A percentile compares a stretch with the other conserved stretches of the same genome.
phyloP scores from a whole-genome alignment of 2,797 vertebrate species.

The Chaetophractus vellerosus region DNA sequence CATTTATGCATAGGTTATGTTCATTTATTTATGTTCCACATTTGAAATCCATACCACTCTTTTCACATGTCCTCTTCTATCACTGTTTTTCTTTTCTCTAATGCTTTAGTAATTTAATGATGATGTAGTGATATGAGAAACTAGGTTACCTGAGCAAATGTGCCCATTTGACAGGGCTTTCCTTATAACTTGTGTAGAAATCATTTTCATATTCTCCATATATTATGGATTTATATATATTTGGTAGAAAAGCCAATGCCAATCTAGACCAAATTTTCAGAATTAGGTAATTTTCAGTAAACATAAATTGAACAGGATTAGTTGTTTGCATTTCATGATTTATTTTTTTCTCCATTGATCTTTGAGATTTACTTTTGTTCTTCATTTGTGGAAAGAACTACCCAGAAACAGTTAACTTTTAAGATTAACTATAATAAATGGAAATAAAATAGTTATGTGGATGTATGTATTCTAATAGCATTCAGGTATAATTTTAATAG shows the following conservation, averaged over 20 bases:
- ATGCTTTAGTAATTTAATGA: neutral
- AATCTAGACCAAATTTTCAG: constrained; percentile 25
- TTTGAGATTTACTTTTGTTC: constrained; percentile 25
- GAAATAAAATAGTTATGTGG: constrained; percentile 36
- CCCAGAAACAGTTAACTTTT: neutral
- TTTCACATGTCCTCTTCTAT: neutral
- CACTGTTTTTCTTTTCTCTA: neutral
- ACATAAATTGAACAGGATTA: neutral
- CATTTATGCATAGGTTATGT: neutral
- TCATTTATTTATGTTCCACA: constrained; percentile 11
- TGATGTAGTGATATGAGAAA: neutral
- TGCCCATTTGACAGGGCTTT: constrained; percentile 15
- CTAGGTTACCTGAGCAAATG: neutral
- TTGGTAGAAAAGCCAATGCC: constrained; percentile 41
- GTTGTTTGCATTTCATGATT: neutral
- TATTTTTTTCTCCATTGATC: neutral
- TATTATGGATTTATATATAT: neutral
- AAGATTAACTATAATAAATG: constrained; percentile 13
- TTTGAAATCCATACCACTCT: neutral
- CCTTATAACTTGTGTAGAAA: neutral
- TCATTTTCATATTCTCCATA: neutral
- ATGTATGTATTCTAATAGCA: neutral
- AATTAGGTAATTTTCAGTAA: constrained; percentile 37
- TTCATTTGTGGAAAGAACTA: constrained; percentile 34
- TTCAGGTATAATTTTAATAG: constrained; percentile 21